Percentiles rank a stretch among this genome's conserved stretches.
These are phyloP conservation scores for Argynnis bischoffii DNA, from an alignment of 2,888 invertebrate genomes.

Conservation along the genomic window DNA sequence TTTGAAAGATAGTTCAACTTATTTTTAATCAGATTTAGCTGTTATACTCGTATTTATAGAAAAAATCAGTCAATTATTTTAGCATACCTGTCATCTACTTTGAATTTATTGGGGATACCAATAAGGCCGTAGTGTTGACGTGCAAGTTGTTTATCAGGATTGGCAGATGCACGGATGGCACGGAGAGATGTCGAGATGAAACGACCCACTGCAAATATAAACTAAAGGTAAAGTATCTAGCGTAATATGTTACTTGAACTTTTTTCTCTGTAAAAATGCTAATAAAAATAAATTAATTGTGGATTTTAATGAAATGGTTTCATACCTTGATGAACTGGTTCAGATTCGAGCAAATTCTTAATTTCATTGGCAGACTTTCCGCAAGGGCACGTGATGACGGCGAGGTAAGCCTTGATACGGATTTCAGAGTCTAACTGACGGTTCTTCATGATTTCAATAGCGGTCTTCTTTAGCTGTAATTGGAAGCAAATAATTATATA, in stretches of 20 bases:
- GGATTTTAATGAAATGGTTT: too few relatives aligned
- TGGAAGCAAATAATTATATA: conserved; percentile 3
- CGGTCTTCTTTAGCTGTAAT: conserved; percentile 71
- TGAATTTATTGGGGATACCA: conserved; percentile 79
- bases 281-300: too few relatives aligned
- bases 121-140: conserved; percentile 79
- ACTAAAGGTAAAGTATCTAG: not conserved
- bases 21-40: too few relatives aligned
- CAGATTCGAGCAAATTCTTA: conserved; percentile 86
- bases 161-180: conserved; percentile 89
- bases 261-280: too few relatives aligned
- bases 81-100: conserved; percentile 84
- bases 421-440: conserved; percentile 91
- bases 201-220: conserved; percentile 85
- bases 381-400: conserved; percentile 88
- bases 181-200: conserved; percentile 92
- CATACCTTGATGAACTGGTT: conserved; percentile 88
- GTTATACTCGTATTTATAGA: not conserved
- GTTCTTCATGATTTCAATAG: conserved; percentile 86
- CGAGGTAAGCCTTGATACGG: conserved; percentile 92
- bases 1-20: too few relatives aligned
- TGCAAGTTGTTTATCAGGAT: conserved; percentile 85
- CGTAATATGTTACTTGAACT: too few relatives aligned
- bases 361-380: conserved; percentile 86
- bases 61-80: not conserved